A percentile compares a stretch with the other conserved stretches of the same genome.
Conservation (phyloP, 2,888 invertebrate genomes). For the Lamproptera curius region DNA sequence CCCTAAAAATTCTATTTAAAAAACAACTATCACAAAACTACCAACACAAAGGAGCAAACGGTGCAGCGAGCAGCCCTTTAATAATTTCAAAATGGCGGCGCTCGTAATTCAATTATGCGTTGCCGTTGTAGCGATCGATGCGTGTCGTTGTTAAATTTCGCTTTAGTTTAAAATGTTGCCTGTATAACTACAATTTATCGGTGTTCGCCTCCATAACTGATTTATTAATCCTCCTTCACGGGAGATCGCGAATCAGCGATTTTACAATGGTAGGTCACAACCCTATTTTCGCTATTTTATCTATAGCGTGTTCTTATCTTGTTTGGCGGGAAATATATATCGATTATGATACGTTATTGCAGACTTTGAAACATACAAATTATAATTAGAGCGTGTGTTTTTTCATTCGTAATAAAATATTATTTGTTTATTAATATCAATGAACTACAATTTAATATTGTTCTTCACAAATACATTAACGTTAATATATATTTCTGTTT, state of each 20-base stretch:
- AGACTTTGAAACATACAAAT: no score
- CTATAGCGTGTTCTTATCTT: conserved; percentile 15
- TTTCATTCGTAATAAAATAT: no score
- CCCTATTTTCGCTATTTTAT: conserved; percentile 25
- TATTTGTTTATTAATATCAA: no score
- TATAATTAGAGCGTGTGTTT: no score
- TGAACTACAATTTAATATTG: no score
- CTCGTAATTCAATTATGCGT: conserved; percentile 63
- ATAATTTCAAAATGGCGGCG: conserved; percentile 40
- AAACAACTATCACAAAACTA: conserved; percentile 12
- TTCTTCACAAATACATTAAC: no score
- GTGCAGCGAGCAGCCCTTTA: conserved; percentile 52
- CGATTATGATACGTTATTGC: no score
- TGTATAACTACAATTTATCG: conserved; percentile 66
- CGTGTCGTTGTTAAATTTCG: conserved; percentile 70
- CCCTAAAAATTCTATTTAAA: not conserved
- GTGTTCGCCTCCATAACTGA: conserved; percentile 40
- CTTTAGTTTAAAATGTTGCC: conserved; percentile 69
- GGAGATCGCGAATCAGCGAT: conserved; percentile 57
- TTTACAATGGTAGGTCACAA: conserved; percentile 37
- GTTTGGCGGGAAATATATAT: no score
- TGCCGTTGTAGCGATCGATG: conserved; percentile 71
- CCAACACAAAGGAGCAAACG: conserved; percentile 27
- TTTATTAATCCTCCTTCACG: conserved; percentile 48
- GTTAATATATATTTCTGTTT: no score